Conservation (phyloP, 92 coral and sea anemone species). For the Epizoanthus fatuus region DNA sequence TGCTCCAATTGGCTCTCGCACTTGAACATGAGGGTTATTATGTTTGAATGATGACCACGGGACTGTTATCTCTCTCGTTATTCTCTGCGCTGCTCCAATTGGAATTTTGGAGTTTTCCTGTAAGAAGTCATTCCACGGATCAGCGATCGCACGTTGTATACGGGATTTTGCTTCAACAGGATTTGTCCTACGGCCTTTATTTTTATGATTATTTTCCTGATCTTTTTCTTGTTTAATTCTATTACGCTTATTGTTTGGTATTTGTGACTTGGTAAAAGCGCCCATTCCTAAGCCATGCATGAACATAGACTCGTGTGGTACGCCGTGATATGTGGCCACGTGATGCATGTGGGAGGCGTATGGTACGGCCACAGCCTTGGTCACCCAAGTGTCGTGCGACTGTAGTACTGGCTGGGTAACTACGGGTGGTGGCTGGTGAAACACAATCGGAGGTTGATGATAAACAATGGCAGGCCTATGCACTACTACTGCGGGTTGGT, state of each 20-base stretch:
- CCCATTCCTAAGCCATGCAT: conserved; percentile 87
- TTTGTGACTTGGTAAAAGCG: conserved; percentile 83
- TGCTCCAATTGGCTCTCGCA: conserved; percentile 1
- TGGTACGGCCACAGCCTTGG: conserved; percentile 84
- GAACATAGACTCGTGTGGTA: conserved; percentile 87
- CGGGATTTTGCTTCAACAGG: conserved; percentile 45
- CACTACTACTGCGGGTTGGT: conserved; percentile 99
- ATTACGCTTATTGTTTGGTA: conserved; percentile 68
- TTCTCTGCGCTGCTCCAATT: conserved; percentile 10
- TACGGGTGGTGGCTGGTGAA: conserved; percentile 99
- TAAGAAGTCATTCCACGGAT: conserved; percentile 54
- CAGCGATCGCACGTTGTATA: conserved; percentile 59
- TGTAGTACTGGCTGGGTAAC: conserved; percentile 93
- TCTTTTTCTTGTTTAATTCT: not conserved
- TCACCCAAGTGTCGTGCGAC: conserved; percentile 91
- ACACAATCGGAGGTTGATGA: conserved; percentile 96
- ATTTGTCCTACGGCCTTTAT: not conserved
- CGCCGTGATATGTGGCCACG: conserved; percentile 86
- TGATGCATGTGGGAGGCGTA: conserved; percentile 76
- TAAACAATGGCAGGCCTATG: conserved; percentile 99
- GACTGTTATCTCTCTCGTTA: conserved; percentile 12
- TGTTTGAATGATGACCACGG: conserved; percentile 24
- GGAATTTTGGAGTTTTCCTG: conserved; percentile 63
- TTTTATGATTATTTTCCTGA: not conserved
- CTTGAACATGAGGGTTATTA: not conserved